phyloP scores from a whole-genome alignment of 2,888 invertebrate species.

The Drosophila mimica region DNA sequence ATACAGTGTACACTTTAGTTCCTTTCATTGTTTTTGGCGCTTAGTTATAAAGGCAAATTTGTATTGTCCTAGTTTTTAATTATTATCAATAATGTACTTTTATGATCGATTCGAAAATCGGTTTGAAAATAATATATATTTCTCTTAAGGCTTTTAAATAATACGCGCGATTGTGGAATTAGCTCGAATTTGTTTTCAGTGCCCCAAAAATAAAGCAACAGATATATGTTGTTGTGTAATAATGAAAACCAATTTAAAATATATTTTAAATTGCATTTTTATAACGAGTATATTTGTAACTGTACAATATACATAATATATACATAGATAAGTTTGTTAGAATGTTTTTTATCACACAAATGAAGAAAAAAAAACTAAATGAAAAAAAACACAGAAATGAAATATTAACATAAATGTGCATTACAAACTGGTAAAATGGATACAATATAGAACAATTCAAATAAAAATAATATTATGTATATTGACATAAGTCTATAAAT shows the following conservation, averaged over 20 bases:
- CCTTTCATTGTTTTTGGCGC: conserved; percentile 46
- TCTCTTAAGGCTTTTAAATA: conserved; percentile 57
- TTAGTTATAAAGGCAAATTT: conserved; percentile 32
- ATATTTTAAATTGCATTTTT: conserved; percentile 74
- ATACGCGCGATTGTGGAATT: conserved; percentile 44
- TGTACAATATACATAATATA: conserved; percentile 40
- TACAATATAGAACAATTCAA: conserved; percentile 70
- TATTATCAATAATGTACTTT: conserved; percentile 18
- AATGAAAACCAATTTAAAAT: conserved; percentile 46
- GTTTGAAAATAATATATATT: conserved; percentile 19
- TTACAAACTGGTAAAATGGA: conserved; percentile 73
- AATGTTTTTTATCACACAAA: conserved; percentile 56
- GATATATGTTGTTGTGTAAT: conserved; percentile 39
- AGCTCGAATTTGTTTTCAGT: conserved; percentile 71
- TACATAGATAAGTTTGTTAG: conserved; percentile 57
- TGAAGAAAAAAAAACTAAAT: neutral
- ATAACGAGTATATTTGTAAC: conserved; percentile 59
- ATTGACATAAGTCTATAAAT: conserved; percentile 27
- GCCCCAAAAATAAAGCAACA: conserved; percentile 32
- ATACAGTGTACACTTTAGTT: conserved; percentile 44
- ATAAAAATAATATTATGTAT: conserved; percentile 29
- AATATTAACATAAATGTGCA: conserved; percentile 61
- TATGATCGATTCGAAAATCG: conserved; percentile 29
- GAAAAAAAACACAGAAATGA: conserved; percentile 12
- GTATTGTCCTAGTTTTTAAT: conserved; percentile 26